Conservation (phyloP, 2,888 invertebrate genomes). For the Serrognathus titanus region DNA sequence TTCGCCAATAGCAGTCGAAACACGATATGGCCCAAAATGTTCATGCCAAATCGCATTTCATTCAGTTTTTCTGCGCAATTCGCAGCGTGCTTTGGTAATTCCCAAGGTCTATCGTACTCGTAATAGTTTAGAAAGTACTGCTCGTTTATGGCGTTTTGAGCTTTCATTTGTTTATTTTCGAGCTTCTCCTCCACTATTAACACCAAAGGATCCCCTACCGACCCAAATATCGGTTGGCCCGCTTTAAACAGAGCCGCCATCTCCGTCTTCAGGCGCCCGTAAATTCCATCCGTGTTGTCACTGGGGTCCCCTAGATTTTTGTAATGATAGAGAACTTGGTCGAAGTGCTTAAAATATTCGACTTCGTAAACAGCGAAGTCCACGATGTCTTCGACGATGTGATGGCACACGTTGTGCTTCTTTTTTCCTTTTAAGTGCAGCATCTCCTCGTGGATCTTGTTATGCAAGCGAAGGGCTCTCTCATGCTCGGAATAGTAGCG, state of each 20-base stretch:
- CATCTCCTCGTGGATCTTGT: conserved; percentile 55
- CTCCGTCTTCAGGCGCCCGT: conserved; percentile 50
- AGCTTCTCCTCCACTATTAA: conserved; percentile 42
- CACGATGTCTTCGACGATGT: conserved; percentile 54
- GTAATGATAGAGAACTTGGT: conserved; percentile 22
- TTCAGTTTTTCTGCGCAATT: conserved; percentile 44
- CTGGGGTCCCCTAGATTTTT: too few relatives aligned
- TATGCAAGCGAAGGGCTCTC: conserved; percentile 53
- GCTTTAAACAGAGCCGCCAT: conserved; percentile 58
- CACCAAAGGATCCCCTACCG: conserved; percentile 40
- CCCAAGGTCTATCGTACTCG: conserved; percentile 55
- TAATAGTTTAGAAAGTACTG: conserved; percentile 57
- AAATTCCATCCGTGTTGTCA: too few relatives aligned
- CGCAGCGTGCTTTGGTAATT: conserved; percentile 47
- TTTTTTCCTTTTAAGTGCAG: conserved; percentile 51
- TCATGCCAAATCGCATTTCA: conserved; percentile 33
- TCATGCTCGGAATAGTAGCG: conserved; percentile 48
- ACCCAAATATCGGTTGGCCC: conserved; percentile 55
- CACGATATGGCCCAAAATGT: conserved; percentile 42
- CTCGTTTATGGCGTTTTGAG: too few relatives aligned
- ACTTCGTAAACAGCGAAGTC: conserved; percentile 55
- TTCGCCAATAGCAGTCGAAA: conserved; percentile 36
- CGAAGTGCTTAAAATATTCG: conserved; percentile 50
- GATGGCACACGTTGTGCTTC: conserved; percentile 53
- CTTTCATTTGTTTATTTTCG: conserved; percentile 24